Evolutionary conservation across 2,113 vertebrate genomes (phyloP), one percentile per base, ranked within the genome.

Genomic region (Oxygymnocypris stewartii): DNA sequence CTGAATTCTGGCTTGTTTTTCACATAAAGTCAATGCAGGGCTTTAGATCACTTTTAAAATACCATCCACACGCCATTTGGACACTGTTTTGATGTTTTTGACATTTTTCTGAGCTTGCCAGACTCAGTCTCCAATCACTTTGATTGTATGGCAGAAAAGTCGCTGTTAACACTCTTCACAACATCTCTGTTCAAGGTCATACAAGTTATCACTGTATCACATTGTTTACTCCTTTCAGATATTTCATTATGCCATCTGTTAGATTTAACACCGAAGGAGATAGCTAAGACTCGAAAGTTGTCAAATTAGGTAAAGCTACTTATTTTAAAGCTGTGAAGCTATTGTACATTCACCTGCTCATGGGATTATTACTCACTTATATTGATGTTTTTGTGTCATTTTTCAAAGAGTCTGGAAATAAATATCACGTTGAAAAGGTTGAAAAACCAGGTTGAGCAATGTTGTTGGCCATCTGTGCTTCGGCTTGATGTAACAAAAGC

Each of bases 381-480:
- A 82, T 5, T 82, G 40, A 82, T 82, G 59, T 14, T 65, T 47
- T 20, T 67, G 71, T 67, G 49, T 7, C 35, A 35, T 81, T 73
- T 28, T 44, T 57, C 12, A 49, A 63, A 84, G 51, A 61, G 28
- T n/a, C 13, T 73, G 40, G 28, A 85, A 74, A 59, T 57, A 74
- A 57, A 57, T 4, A 59, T 42, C 61, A 51, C 61, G 79, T 77
- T 88, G 11, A 81, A 44, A 65, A 61, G 14, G 59, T 37, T 61
- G 54, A 42, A 75, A 73, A 35, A 57, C 10, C 47, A 81, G 54
- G n/a, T 69, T 71, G 37, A 59, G 61, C 42, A 67, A 74, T 61
- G 10, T 87, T 31, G 37, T 25, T 13, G n/a, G 82, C 86, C 59
- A 59, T 42, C 51, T 37, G 87, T 51, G 44, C 59, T 57, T 13